Evolutionary conservation across 2,888 invertebrate species (phyloP).

Genomic region (Drosophila hamatofila): DNA sequence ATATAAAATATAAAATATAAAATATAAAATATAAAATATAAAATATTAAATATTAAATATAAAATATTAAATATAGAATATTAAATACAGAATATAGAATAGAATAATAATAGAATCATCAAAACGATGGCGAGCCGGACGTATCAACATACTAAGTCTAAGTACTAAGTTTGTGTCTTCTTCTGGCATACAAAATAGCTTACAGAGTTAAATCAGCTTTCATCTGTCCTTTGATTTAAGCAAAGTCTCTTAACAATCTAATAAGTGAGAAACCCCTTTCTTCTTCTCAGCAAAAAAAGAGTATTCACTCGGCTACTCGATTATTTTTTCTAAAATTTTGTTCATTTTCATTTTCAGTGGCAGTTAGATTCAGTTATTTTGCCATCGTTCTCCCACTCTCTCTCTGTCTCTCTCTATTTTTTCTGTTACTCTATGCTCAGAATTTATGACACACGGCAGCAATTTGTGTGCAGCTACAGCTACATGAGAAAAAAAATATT

Average conservation of each 20-base stretch:
- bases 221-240: no score
- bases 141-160: no score
- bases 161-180: no score
- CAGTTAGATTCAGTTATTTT: slow-evolving; percentile 44
- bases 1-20: no score
- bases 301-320: slow-evolving; percentile 18
- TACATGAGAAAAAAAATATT: slow-evolving; percentile 19
- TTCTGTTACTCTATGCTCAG: slow-evolving; percentile 31
- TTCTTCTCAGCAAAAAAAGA: slow-evolving; percentile 1
- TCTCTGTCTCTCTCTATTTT: background rate
- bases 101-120: no score
- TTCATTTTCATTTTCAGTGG: slow-evolving; percentile 34
- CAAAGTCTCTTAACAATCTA: background rate
- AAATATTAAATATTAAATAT: no score
- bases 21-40: no score
- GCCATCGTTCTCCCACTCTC: slow-evolving; percentile 17
- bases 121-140: no score
- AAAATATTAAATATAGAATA: no score
- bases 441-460: slow-evolving; percentile 73
- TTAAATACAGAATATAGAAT: no score
- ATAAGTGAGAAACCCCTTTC: background rate
- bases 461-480: slow-evolving; percentile 56
- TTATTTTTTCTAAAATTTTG: background rate
- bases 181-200: no score
- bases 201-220: background rate